Conservation (phyloP, 2,797 vertebrate genomes). For the Acropternis orthonyx region DNA sequence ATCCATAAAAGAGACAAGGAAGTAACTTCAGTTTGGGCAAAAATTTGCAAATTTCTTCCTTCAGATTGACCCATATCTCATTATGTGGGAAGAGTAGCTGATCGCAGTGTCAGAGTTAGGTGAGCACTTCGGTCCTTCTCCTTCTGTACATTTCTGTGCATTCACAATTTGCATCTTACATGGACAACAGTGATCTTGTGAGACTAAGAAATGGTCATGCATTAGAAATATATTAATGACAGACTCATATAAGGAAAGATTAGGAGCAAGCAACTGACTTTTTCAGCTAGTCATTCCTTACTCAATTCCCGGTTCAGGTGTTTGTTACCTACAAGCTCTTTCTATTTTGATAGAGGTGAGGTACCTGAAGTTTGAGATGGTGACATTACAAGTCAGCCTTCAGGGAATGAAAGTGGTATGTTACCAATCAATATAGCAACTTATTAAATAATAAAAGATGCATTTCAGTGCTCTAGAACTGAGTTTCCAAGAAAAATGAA, state of each 20-base stretch:
- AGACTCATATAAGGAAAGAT: background rate
- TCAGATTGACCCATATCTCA: fast-evolving
- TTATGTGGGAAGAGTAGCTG: background rate
- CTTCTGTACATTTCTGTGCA: background rate
- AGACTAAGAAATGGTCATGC: background rate
- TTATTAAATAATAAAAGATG: background rate
- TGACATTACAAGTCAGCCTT: background rate
- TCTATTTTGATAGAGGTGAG: background rate
- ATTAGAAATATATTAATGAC: background rate
- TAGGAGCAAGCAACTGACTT: background rate
- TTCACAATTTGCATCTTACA: background rate
- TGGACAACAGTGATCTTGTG: background rate
- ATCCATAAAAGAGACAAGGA: background rate
- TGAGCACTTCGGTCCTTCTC: background rate
- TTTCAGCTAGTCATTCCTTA: background rate
- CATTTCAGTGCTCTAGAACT: background rate
- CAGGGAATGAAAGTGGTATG: background rate
- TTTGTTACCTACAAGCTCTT: background rate
- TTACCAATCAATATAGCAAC: background rate
- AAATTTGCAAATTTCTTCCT: background rate
- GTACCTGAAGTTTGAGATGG: background rate
- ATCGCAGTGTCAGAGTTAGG: background rate
- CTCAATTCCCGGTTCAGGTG: background rate
- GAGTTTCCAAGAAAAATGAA: background rate
- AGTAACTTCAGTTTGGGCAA: background rate